A percentile compares a stretch with the other conserved stretches of the same genome.
Evolutionary conservation across 2,888 invertebrate species (phyloP).

Genomic region (Drosophila borborema): DNA sequence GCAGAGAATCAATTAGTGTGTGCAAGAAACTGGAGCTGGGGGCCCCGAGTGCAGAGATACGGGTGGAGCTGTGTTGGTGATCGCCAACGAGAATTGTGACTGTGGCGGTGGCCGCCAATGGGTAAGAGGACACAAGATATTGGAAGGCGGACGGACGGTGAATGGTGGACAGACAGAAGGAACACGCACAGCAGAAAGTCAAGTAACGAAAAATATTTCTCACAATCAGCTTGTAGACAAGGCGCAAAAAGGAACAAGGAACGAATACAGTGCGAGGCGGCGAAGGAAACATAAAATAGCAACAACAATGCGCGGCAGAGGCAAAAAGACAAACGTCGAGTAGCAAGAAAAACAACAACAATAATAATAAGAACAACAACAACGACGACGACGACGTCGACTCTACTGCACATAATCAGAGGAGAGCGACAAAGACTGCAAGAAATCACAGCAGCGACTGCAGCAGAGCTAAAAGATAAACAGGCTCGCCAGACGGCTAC

Average conservation of each 20-base stretch:
- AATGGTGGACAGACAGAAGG: constrained; percentile 16
- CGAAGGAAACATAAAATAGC: constrained; percentile 48
- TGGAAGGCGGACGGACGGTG: not conserved
- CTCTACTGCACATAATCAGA: constrained; percentile 51
- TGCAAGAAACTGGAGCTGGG: constrained; percentile 35
- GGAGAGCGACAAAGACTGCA: constrained; percentile 69
- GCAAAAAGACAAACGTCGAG: constrained; percentile 70
- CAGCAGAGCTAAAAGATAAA: constrained; percentile 68
- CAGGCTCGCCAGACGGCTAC: constrained; percentile 56
- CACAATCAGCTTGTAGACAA: constrained; percentile 71
- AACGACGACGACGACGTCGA: constrained; percentile 2
- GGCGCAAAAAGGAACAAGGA: constrained; percentile 36
- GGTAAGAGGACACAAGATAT: not conserved
- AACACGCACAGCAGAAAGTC: constrained; percentile 57
- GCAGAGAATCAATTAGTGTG: constrained; percentile 78
- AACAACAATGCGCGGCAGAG: constrained; percentile 56
- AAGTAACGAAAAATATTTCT: constrained; percentile 72
- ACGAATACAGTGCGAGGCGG: constrained; percentile 40
- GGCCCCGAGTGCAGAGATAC: constrained; percentile 8
- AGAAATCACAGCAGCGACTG: constrained; percentile 67
- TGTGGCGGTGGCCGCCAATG: constrained; percentile 25
- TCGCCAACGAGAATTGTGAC: not conserved
- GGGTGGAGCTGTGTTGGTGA: constrained; percentile 19
- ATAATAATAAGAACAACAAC: constrained; percentile 31
- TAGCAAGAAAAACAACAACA: constrained; percentile 38